A percentile compares a stretch with the other conserved stretches of the same genome.
Evolutionary conservation across 92 coral and sea anemone species (phyloP).

Genomic region (Phymanthus crucifer): DNA sequence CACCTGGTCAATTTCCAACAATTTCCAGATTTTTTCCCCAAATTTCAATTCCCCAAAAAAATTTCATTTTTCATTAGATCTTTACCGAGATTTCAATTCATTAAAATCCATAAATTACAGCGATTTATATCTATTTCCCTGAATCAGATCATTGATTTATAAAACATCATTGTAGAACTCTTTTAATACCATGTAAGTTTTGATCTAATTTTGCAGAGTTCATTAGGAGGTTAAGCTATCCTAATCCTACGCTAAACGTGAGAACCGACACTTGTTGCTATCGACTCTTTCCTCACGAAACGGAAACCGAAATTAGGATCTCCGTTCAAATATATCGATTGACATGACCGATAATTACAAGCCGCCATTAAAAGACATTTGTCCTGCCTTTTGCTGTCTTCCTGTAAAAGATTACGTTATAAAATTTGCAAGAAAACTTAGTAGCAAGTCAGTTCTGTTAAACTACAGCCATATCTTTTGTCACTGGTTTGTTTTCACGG

Average conservation of each 20-base stretch:
- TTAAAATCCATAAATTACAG: background rate
- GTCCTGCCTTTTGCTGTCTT: background rate
- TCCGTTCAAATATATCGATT: background rate
- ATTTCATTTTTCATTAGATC: background rate
- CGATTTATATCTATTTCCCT: background rate
- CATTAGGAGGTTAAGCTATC: background rate
- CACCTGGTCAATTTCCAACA: background rate
- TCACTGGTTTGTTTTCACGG: background rate
- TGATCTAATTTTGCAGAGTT: background rate
- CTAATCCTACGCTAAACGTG: background rate
- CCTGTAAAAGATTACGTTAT: background rate
- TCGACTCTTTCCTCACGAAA: background rate
- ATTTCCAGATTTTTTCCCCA: background rate
- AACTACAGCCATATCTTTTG: background rate
- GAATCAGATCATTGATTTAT: background rate
- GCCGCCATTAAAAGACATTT: background rate
- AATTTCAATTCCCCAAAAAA: too few species aligned
- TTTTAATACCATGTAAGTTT: background rate
- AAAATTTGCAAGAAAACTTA: background rate
- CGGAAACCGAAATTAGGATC: background rate
- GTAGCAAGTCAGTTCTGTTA: background rate
- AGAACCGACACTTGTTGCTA: conserved; percentile 4
- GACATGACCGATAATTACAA: background rate
- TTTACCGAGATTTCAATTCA: background rate
- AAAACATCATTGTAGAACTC: background rate